Evolutionary conservation across 37 sponge, comb jelly and placozoan species (phyloP), one percentile per base, ranked within the genome.

Genomic region (Hormiphora californensis): DNA sequence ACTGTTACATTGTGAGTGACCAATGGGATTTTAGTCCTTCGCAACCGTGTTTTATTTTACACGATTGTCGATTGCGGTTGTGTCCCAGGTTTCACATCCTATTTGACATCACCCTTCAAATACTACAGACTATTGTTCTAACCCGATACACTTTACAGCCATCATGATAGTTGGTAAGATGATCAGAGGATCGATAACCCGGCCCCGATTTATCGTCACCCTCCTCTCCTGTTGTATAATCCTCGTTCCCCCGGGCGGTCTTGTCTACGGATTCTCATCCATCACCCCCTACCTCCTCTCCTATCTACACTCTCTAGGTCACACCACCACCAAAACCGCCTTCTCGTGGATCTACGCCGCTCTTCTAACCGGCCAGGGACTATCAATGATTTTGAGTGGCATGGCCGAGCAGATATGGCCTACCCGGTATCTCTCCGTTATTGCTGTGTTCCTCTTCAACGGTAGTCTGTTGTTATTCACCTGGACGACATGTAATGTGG

Each of bases 371-470:
- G 81, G 81, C 19, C 81, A 73, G 1, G 81, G 46, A 23, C 12
- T 73, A 1, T 21, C 81, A 73, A 73, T 73, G 81, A 73, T 73
- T 36, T 19, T 36, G 8, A 46, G 81, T 4, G 81, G 81, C 1
- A 4, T 73, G 8, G 27, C 43, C 0, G 41, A 40, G 35, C 3
- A 46, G 25, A 73, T n/a, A 36, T 33, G 40, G 0, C 43, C 81
- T 4, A 73, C 81, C 5, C 32, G 35, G 28, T 36, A 2, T 7
- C 35, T 73, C 1, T 23, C 81, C 21, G 22, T 73, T 28, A 28
- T 9, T 40, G 32, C 44, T 11, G 81, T 73, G 21, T n/a, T n/a
- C 1, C 9, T 33, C 8, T 73, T 73, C 23, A 73, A 73, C 22
- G 21, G 35, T 22, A n/a, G 4, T n/a, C 0, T 73, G 1, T 39